Evolutionary conservation across 2,797 vertebrate genomes (phyloP).

Genomic region (Pseudochromis fuscus): DNA sequence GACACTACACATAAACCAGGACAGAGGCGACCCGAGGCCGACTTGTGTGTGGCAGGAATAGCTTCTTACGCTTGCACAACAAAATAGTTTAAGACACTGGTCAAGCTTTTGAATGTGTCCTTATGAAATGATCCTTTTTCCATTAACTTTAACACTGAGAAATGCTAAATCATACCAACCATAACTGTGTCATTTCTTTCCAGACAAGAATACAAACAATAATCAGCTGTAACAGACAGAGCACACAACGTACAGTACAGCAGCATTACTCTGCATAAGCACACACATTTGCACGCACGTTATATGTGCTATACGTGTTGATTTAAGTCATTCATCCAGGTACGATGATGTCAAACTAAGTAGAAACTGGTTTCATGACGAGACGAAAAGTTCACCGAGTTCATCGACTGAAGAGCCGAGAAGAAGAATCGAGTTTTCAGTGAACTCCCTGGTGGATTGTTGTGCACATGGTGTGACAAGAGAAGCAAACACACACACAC

Average conservation of each 20-base stretch:
- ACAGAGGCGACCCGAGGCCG: not conserved
- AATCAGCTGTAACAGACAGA: not conserved
- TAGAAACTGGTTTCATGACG: not conserved
- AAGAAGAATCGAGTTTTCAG: conserved; percentile 20
- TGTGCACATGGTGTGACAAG: conserved; percentile 35
- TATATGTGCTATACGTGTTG: not conserved
- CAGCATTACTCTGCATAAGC: not conserved
- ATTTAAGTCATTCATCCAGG: not conserved
- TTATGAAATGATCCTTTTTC: not conserved
- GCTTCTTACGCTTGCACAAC: not conserved
- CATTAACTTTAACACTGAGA: not conserved
- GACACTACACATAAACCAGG: not conserved
- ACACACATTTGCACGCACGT: not conserved
- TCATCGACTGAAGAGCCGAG: conserved; percentile 24
- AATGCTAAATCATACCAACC: not conserved
- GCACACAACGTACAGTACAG: not conserved
- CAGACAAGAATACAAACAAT: not conserved
- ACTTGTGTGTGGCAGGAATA: not conserved
- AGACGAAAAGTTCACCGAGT: conserved; percentile 44
- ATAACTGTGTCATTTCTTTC: not conserved
- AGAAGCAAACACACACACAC: conserved; percentile 16
- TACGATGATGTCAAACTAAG: not conserved
- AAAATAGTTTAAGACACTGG: too few species aligned
- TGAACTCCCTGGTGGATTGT: conserved; percentile 24
- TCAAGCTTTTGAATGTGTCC: too few species aligned